Evolutionary conservation across 2,797 vertebrate species (phyloP).

Genomic region (Acrossocheilus fasciatus): DNA sequence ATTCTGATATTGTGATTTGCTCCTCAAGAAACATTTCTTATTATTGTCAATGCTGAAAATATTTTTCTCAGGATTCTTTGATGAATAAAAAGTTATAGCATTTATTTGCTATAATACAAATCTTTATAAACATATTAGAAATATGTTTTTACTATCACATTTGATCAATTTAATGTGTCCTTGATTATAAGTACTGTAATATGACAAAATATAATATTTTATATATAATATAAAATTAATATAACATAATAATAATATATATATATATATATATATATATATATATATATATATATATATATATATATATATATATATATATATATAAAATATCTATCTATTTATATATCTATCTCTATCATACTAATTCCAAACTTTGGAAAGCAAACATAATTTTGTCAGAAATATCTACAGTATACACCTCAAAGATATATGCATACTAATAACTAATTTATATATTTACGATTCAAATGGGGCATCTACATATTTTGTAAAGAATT

Average conservation of each 20-base stretch:
- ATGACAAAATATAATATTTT: not conserved
- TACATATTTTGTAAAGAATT: not conserved
- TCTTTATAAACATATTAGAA: not conserved
- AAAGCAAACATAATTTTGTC: not conserved
- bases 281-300: too few species aligned
- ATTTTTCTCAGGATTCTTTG: not conserved
- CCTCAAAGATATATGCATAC: not conserved
- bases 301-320: not conserved
- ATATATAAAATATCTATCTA: too few species aligned
- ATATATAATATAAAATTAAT: too few species aligned
- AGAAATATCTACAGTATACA: not conserved
- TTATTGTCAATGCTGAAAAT: not conserved
- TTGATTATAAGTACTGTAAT: not conserved
- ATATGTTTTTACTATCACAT: not conserved
- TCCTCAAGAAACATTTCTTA: not conserved
- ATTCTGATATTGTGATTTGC: not conserved
- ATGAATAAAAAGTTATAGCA: not conserved
- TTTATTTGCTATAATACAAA: not conserved
- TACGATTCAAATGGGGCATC: not conserved
- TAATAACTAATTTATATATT: not conserved
- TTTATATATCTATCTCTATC: not conserved
- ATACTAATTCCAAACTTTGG: not conserved
- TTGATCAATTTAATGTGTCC: not conserved
- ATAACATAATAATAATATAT: too few species aligned
- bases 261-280: too few species aligned